phyloP scores from a whole-genome alignment of 2,888 invertebrate species.

The Drosophila aldrichi region DNA sequence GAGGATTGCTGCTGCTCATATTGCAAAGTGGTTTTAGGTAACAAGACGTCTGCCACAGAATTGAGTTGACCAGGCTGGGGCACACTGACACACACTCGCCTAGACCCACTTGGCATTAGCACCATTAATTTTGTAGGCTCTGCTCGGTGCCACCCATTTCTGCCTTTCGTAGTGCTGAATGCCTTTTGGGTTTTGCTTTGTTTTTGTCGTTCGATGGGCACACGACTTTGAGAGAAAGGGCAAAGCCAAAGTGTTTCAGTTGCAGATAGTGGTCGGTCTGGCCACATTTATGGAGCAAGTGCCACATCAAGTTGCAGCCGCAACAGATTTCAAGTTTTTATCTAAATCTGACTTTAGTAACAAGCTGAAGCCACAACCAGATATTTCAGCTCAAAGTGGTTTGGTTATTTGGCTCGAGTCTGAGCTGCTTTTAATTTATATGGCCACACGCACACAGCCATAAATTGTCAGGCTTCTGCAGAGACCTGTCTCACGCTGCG shows the following conservation, averaged over 20 bases:
- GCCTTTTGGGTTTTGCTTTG: slow-evolving; percentile 38
- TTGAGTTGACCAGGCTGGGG: slow-evolving; percentile 46
- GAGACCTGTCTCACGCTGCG: slow-evolving; percentile 27
- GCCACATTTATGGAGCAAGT: slow-evolving; percentile 58
- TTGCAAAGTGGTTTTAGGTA: slow-evolving; percentile 59
- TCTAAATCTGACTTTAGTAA: slow-evolving; percentile 59
- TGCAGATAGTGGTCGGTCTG: slow-evolving; percentile 52
- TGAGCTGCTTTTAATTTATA: slow-evolving; percentile 79
- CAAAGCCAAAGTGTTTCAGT: slow-evolving; percentile 55
- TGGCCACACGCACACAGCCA: slow-evolving; percentile 39
- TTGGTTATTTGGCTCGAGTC: slow-evolving; percentile 57
- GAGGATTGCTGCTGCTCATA: slow-evolving; percentile 52
- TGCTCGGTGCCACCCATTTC: slow-evolving; percentile 61
- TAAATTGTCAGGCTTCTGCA: slow-evolving; percentile 65
- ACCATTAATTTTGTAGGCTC: slow-evolving; percentile 75
- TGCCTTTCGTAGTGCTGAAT: slow-evolving; percentile 32
- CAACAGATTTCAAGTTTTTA: slow-evolving; percentile 75
- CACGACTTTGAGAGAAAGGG: slow-evolving; percentile 22
- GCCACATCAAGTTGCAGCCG: slow-evolving; percentile 71
- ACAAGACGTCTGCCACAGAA: slow-evolving; percentile 60
- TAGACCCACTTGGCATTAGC: slow-evolving; percentile 65
- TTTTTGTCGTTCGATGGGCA: slow-evolving; percentile 38
- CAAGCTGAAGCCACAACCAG: slow-evolving; percentile 66
- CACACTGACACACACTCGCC: slow-evolving; percentile 22
- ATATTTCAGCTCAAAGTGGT: slow-evolving; percentile 71